A percentile compares a stretch with the other conserved stretches of the same genome.
Evolutionary conservation across 1,140 invertebrate species (phyloP).

Genomic region (Bombus turneri): DNA sequence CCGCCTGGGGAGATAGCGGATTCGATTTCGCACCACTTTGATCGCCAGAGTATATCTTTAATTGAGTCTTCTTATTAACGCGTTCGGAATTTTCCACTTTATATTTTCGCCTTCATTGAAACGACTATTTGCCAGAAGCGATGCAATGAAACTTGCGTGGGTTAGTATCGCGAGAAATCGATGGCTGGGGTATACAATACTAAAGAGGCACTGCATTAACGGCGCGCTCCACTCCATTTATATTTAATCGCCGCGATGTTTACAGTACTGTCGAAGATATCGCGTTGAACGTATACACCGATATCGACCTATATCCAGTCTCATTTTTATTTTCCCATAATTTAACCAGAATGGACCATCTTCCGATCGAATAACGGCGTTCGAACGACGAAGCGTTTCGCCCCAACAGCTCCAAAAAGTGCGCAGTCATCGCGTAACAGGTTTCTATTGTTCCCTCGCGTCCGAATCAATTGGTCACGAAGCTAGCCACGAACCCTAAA

Average conservation of each 20-base stretch:
- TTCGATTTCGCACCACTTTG: conserved; percentile 28
- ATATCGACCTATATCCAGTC: background rate
- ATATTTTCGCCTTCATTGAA: background rate
- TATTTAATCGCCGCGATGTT: background rate
- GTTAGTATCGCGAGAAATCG: background rate
- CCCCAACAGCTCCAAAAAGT: background rate
- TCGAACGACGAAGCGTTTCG: background rate
- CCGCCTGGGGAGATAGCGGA: background rate
- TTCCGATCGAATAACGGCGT: background rate
- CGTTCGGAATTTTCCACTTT: background rate
- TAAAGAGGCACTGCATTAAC: background rate
- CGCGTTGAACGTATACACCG: too few relatives aligned
- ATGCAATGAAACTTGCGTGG: background rate
- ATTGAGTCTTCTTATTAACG: background rate
- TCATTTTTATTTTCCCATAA: too few relatives aligned
- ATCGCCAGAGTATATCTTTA: background rate
- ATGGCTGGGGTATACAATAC: background rate
- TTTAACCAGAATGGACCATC: background rate
- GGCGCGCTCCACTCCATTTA: background rate
- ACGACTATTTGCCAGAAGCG: background rate
- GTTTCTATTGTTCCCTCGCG: conserved; percentile 14
- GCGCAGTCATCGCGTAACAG: conserved; percentile 8
- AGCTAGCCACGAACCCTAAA: background rate
- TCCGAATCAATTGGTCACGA: conserved; percentile 21
- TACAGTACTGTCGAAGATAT: background rate